Evolutionary conservation across 2,888 invertebrate species (phyloP), one percentile per base, ranked within the genome.

Genomic region (Argyresthia albistria): DNA sequence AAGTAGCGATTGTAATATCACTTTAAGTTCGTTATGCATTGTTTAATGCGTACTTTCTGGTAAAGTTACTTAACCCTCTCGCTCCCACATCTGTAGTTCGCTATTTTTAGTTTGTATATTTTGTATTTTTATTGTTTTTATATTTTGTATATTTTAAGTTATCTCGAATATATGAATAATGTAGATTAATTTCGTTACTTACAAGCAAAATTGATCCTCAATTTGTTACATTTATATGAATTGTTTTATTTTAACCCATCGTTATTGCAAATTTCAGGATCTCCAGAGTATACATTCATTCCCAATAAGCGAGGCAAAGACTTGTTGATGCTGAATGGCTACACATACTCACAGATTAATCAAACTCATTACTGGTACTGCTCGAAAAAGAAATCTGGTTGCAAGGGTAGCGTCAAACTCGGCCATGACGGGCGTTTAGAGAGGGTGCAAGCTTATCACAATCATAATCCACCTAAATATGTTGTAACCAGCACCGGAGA

Each of bases 401-500:
- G 61, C 39, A 58, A 55, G 43, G 60, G 57, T 0, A 55, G 52
- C 8, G 55, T 64, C 7, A 60, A 58, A 39, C 45, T 61, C 11
- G 54, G 53, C 37, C 36, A n/a, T 1, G 35, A 54, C 10, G 57
- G 58, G 0, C 46, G n/a, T 1, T 43, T 60, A n/a, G 39, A 39
- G n/a, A 10, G 14, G 9, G 8, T 45, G 8, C 9, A 11, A 3
- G 15, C 1, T 3, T 9, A n/a, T 9, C 45, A 45, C 10, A 12
- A 2, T 11, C 45, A 45, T 45, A 8, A 4, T 10, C 45, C 45
- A 1, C 45, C 45, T 9, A 45, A 12, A 12, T 45, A 45, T 45
- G 11, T 45, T 11, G 9, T 15, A 15, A 12, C 14, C 12, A 45
- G 12, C 3, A 8, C 14, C 15, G 45, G 45, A 15, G n/a, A 4